Conservation (phyloP, 2,888 invertebrate genomes). For the Cylindroiulus punctatus region DNA sequence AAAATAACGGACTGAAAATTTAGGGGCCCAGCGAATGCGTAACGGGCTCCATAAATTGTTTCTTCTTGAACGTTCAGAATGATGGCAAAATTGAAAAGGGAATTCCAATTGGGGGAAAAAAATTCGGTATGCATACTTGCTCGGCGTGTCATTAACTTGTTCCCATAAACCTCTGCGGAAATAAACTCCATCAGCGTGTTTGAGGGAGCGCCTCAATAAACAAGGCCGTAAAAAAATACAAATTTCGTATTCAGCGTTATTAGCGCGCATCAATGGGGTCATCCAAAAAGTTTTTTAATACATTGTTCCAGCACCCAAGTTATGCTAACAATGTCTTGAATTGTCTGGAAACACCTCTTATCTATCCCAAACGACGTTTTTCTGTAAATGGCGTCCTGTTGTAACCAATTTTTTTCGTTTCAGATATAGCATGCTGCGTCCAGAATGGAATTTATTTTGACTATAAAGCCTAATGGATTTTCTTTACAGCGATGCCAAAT, state of each 20-base stretch:
- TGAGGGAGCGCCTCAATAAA: neutral
- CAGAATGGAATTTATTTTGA: too few relatives aligned
- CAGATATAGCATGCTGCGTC: too few relatives aligned
- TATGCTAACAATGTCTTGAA: neutral
- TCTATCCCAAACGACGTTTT: too few relatives aligned
- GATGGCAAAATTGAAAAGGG: slow-evolving; percentile 21
- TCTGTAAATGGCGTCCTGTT: too few relatives aligned
- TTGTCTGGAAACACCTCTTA: neutral
- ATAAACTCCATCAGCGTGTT: neutral
- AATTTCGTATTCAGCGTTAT: neutral
- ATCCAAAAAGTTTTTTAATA: neutral
- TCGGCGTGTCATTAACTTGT: neutral
- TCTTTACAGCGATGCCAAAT: too few relatives aligned
- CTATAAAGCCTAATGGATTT: too few relatives aligned
- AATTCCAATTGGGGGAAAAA: slow-evolving; percentile 6
- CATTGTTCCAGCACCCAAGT: neutral
- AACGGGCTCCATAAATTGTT: slow-evolving; percentile 14
- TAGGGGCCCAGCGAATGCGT: neutral
- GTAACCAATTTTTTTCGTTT: too few relatives aligned
- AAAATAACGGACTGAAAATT: slow-evolving; percentile 14
- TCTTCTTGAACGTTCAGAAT: neutral
- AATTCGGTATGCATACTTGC: neutral
- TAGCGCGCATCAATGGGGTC: neutral
- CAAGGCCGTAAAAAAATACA: neutral
- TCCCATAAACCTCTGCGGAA: neutral